These are phyloP conservation scores for Erebia ligea DNA, from an alignment of 2,888 invertebrate genomes.

Conservation along the genomic window DNA sequence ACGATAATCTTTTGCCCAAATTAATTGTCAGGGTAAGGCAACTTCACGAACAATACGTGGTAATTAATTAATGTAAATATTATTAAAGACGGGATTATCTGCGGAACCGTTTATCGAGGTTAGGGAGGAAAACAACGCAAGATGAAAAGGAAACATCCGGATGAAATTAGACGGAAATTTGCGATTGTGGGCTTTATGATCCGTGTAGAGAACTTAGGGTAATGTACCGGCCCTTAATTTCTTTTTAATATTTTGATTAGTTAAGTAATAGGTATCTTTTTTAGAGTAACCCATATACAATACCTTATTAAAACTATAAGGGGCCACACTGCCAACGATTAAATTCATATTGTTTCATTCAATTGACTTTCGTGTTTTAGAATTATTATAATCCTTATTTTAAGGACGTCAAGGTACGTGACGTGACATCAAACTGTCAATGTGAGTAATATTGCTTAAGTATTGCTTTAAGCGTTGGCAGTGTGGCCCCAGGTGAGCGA, in stretches of 20 bases:
- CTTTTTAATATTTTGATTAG: neutral
- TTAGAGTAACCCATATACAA: neutral
- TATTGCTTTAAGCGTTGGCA: neutral
- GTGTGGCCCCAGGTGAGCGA: no score
- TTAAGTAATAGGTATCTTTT: neutral
- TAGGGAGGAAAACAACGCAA: constrained; percentile 18
- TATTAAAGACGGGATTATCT: constrained; percentile 19
- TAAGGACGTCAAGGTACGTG: no score
- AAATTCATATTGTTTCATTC: no score
- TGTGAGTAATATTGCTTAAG: no score
- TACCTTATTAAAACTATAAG: no score
- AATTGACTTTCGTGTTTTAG: no score
- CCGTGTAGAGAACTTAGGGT: constrained; percentile 7
- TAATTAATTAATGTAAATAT: constrained; percentile 21
- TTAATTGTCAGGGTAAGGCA: constrained; percentile 4
- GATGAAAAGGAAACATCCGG: constrained; percentile 22
- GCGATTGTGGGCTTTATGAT: constrained; percentile 17
- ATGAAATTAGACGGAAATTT: constrained; percentile 17
- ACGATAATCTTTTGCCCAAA: neutral
- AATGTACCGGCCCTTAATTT: neutral
- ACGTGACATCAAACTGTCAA: no score
- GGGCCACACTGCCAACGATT: no score
- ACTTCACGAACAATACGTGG: constrained; percentile 13
- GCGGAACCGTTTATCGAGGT: constrained; percentile 15
- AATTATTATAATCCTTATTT: no score